Evolutionary conservation across 2,888 invertebrate genomes (phyloP).

Genomic region (Chloroclystis v-ata): DNA sequence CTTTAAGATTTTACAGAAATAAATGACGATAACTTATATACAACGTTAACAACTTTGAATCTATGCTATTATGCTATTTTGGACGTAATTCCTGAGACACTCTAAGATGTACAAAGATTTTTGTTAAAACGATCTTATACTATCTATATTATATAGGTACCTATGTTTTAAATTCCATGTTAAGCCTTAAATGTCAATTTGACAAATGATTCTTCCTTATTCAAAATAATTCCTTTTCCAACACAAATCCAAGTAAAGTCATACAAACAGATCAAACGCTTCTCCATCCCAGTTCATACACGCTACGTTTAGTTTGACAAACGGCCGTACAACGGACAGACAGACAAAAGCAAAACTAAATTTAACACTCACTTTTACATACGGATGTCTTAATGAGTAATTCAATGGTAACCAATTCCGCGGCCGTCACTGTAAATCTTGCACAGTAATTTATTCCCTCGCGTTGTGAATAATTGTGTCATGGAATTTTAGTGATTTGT

Average conservation of each 20-base stretch:
- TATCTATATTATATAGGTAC: too few relatives aligned
- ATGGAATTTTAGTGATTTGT: slow-evolving; percentile 10
- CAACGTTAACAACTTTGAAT: too few relatives aligned
- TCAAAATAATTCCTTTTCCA: too few relatives aligned
- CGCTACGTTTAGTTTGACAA: slow-evolving; percentile 45
- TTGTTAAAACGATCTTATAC: too few relatives aligned
- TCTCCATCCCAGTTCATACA: slow-evolving; percentile 25
- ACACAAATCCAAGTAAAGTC: slow-evolving; percentile 11
- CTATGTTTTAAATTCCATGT: too few relatives aligned
- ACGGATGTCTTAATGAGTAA: slow-evolving; percentile 40
- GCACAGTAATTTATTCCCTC: slow-evolving; percentile 21
- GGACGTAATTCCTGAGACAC: too few relatives aligned
- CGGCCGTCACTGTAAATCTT: slow-evolving; percentile 25
- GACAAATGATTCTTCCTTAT: too few relatives aligned
- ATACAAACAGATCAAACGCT: slow-evolving; percentile 32
- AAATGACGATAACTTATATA: too few relatives aligned
- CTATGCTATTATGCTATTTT: too few relatives aligned
- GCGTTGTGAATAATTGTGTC: slow-evolving; percentile 14
- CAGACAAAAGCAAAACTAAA: slow-evolving; percentile 38
- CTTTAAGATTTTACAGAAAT: too few relatives aligned
- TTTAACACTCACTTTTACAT: slow-evolving; percentile 36
- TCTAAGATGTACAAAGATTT: too few relatives aligned
- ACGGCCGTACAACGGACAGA: slow-evolving; percentile 36
- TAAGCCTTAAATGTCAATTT: too few relatives aligned
- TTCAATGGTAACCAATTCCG: slow-evolving; percentile 26